phyloP scores from a whole-genome alignment of 2,797 vertebrate species.

The Pipistrellus pygmaeus region DNA sequence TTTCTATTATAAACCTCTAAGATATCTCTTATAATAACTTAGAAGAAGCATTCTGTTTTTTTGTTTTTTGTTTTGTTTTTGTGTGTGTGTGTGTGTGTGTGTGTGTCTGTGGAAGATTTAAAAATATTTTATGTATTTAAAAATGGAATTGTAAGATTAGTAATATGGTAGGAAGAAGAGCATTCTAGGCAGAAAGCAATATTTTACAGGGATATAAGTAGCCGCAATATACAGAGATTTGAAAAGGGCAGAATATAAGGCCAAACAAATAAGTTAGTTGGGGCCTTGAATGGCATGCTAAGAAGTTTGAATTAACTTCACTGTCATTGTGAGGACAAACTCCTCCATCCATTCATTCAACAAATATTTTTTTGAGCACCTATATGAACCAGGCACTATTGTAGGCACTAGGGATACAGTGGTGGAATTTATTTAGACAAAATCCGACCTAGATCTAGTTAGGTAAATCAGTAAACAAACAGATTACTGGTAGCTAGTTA shows the following conservation, averaged over 20 bases:
- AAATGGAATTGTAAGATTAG: not conserved
- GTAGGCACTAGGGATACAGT: not conserved
- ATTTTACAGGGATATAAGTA: conserved; percentile 42
- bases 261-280: not conserved
- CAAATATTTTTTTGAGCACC: not conserved
- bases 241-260: conserved; percentile 22
- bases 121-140: conserved; percentile 52
- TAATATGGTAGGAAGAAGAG: conserved; percentile 36
- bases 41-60: not conserved
- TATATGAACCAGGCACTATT: not conserved
- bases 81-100: not conserved
- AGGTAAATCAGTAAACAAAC: not conserved
- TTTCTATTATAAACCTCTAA: not conserved
- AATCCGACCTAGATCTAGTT: conserved; percentile 4
- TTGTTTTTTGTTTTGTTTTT: not conserved
- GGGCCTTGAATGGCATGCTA: conserved; percentile 27
- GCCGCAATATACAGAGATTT: not conserved
- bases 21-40: conserved; percentile 34
- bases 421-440: conserved; percentile 2
- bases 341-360: conserved; percentile 13
- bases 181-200: conserved; percentile 34
- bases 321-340: not conserved
- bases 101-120: not conserved
- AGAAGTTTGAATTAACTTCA: conserved; percentile 49
- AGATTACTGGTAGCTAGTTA: not conserved